Conservation (phyloP, 2,113 vertebrate species). For the Scomber japonicus region DNA sequence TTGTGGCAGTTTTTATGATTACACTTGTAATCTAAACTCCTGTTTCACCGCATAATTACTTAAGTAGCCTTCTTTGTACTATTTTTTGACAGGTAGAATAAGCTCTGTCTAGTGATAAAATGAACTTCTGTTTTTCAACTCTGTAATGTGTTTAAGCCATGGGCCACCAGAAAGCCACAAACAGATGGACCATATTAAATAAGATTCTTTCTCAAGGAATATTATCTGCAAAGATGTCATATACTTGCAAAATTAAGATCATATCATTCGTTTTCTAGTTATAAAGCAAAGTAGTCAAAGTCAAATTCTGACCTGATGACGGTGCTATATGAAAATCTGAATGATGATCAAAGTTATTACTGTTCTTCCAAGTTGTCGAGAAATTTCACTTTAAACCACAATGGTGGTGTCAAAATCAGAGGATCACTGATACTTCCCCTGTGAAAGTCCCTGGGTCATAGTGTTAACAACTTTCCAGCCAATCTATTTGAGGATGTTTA, state of each 20-base stretch:
- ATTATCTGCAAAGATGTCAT: no score
- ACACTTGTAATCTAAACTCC: not conserved
- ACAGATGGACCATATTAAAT: not conserved
- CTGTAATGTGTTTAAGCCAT: not conserved
- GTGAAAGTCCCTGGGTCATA: not conserved
- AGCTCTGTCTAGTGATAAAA: not conserved
- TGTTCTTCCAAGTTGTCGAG: no score
- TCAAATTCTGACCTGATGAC: no score
- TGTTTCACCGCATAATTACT: slow-evolving; percentile 12
- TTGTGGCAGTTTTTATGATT: not conserved
- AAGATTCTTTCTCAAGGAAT: not conserved
- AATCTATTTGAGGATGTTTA: slow-evolving; percentile 10
- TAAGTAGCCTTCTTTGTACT: slow-evolving; percentile 8
- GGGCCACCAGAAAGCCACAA: not conserved
- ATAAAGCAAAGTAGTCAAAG: no score
- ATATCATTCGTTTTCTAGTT: no score
- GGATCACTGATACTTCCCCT: no score
- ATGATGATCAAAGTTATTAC: no score
- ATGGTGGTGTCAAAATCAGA: no score
- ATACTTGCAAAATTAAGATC: no score
- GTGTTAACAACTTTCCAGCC: not conserved
- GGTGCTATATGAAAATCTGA: no score
- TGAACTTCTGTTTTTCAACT: not conserved
- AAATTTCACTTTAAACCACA: no score
- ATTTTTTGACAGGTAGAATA: not conserved